Percentiles rank a stretch among this genome's conserved stretches.
Evolutionary conservation across 2,888 invertebrate species (phyloP).

Genomic region (Epicampocera succincta): DNA sequence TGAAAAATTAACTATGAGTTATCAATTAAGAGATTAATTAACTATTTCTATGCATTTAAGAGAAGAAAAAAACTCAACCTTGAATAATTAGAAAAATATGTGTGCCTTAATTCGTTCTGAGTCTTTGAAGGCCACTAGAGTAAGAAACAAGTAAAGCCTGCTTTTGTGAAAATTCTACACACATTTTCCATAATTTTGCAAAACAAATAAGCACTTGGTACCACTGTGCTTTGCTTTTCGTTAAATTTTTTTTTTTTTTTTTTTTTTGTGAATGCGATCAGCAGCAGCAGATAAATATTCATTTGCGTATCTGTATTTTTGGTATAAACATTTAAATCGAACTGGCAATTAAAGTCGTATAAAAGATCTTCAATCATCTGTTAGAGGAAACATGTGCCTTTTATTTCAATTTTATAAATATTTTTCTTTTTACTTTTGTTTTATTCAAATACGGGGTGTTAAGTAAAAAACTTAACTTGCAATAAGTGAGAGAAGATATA

Average conservation of each 20-base stretch:
- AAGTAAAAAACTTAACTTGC: background rate
- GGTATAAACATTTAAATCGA: conserved; percentile 51
- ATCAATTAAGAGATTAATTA: conserved; percentile 23
- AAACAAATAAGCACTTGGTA: background rate
- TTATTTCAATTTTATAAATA: conserved; percentile 34
- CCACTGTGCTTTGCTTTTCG: background rate
- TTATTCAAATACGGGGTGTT: conserved; percentile 17
- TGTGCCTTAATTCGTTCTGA: background rate
- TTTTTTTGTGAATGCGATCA: conserved; percentile 31
- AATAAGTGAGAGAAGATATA: background rate
- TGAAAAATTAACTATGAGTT: conserved; percentile 1
- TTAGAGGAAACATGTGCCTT: conserved; percentile 39
- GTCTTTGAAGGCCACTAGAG: no score
- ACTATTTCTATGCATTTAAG: background rate
- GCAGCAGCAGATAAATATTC: conserved; percentile 34
- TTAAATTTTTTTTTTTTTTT: background rate
- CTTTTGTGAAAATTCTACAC: background rate
- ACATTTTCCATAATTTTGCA: background rate
- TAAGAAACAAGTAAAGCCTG: no score
- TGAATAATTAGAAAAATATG: conserved; percentile 3
- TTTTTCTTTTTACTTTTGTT: background rate
- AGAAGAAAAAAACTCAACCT: conserved; percentile 8
- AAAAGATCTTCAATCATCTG: conserved; percentile 41
- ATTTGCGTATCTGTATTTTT: conserved; percentile 46
- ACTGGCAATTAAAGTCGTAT: conserved; percentile 41